Conservation (phyloP, 2,797 vertebrate species). For the Sebastes vulpes region DNA sequence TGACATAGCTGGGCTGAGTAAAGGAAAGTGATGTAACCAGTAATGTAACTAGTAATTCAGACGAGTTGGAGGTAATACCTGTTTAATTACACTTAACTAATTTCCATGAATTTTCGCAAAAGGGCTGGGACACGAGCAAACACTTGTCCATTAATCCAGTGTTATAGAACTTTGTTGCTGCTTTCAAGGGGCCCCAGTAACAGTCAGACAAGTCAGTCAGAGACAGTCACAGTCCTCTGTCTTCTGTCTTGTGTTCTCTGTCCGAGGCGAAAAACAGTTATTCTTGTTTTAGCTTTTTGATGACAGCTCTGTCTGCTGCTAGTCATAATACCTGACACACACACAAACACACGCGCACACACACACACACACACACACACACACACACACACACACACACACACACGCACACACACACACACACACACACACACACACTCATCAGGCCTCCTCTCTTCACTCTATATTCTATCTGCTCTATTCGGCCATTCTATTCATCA, state of each 20-base stretch:
- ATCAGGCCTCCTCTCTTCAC: background rate
- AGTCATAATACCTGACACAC: background rate
- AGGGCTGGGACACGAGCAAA: background rate
- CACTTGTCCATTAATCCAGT: background rate
- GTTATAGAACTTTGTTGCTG: background rate
- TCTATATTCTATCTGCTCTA: background rate
- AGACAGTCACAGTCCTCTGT: background rate
- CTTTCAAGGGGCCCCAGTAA: background rate
- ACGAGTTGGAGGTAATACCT: too few species aligned
- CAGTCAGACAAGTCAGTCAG: background rate
- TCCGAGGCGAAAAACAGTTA: too few species aligned
- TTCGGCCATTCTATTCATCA: constrained; percentile 66
- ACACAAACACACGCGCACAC: background rate
- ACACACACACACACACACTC: background rate
- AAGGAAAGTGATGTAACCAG: background rate
- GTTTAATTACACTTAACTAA: too few species aligned
- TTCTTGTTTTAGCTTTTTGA: background rate
- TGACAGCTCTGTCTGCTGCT: background rate
- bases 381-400: background rate
- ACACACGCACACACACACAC: background rate
- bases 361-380: background rate
- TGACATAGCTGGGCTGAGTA: background rate
- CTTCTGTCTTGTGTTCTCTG: too few species aligned
- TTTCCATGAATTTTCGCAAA: background rate
- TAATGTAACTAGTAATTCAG: background rate